A percentile compares a stretch with the other conserved stretches of the same genome.
Conservation (phyloP, 2,888 invertebrate genomes). For the Eurytoma adleriae region DNA sequence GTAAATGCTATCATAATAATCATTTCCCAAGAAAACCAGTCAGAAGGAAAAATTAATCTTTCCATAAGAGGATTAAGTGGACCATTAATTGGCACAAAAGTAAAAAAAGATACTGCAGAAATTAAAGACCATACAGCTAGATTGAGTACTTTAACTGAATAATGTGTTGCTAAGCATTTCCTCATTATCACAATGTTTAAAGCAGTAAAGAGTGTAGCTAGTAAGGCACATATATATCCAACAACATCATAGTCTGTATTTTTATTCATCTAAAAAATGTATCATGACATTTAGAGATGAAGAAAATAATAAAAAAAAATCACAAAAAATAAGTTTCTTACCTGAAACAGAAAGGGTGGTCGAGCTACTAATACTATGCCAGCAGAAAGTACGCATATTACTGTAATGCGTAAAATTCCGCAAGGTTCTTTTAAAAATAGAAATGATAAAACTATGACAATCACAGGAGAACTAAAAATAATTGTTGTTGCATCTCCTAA, state of each 20-base stretch:
- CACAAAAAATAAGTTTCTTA: constrained; percentile 53
- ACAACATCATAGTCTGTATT: constrained; percentile 70
- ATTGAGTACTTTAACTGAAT: constrained; percentile 75
- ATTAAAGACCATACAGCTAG: constrained; percentile 74
- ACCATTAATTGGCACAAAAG: constrained; percentile 62
- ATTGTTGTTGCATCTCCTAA: constrained; percentile 77
- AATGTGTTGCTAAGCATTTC: constrained; percentile 76
- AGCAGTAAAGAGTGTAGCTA: constrained; percentile 76
- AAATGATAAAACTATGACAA: constrained; percentile 76
- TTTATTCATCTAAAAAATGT: constrained; percentile 63
- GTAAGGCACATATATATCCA: constrained; percentile 75
- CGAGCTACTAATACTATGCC: constrained; percentile 76
- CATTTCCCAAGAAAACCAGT: constrained; percentile 69
- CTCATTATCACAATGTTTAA: constrained; percentile 77
- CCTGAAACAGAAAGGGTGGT: constrained; percentile 76
- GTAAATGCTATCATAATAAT: constrained; percentile 70
- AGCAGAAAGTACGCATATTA: constrained; percentile 74
- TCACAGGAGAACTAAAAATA: constrained; percentile 77
- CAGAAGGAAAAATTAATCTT: constrained; percentile 62
- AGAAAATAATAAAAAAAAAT: too few species aligned
- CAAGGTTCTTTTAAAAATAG: constrained; percentile 76
- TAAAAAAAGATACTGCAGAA: constrained; percentile 70
- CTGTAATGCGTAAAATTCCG: constrained; percentile 74
- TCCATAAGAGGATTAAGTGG: constrained; percentile 13
- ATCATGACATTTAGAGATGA: neutral